phyloP scores from a whole-genome alignment of 1,140 invertebrate species.

The Drosophila neocordata region DNA sequence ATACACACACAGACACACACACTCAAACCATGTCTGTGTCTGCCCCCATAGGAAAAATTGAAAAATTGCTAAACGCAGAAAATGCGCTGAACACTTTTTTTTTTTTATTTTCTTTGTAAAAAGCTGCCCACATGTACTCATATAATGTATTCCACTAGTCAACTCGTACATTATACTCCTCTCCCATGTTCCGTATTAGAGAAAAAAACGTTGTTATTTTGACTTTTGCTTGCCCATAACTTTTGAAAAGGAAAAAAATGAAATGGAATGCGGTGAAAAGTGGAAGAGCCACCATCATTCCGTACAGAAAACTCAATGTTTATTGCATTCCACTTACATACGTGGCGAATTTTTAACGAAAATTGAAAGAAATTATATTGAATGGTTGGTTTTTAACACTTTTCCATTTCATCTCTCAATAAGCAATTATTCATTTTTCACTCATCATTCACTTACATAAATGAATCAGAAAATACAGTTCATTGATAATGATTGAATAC shows the following conservation, averaged over 20 bases:
- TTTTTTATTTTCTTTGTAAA: background rate
- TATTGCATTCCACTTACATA: conserved; percentile 69
- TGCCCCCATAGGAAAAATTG: conserved; percentile 38
- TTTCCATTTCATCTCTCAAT: no score
- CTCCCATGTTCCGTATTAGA: background rate
- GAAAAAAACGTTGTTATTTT: conserved; percentile 25
- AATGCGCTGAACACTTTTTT: conserved; percentile 37
- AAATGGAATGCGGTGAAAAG: background rate
- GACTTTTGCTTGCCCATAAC: conserved; percentile 33
- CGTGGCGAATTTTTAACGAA: background rate
- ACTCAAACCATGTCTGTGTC: no score
- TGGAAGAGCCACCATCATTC: background rate
- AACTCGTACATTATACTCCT: no score
- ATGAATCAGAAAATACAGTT: no score
- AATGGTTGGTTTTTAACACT: no score
- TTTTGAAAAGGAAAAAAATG: background rate
- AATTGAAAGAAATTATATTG: no score
- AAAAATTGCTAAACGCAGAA: conserved; percentile 62
- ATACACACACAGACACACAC: no score
- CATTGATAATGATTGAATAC: no score
- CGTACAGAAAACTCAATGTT: conserved; percentile 44
- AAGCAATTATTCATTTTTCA: no score
- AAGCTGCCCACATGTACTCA: conserved; percentile 27
- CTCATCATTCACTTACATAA: no score
- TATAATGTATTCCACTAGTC: conserved; percentile 19